Base-by-base conservation (phyloP, 2,888 invertebrate genomes). In the Acrobasis repandana region DNA sequence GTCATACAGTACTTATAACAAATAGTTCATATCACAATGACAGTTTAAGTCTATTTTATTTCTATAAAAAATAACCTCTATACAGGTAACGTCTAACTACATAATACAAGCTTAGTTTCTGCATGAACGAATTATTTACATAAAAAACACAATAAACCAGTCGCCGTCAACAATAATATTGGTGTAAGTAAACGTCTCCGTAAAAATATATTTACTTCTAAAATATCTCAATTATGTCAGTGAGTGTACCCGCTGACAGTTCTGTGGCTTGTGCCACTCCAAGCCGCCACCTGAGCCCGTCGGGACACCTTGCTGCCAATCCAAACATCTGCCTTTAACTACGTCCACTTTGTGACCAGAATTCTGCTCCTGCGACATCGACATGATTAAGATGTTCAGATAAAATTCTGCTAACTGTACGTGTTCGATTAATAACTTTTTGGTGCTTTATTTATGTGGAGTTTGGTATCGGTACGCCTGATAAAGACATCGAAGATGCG, bases 221-320 rank as follows among this genome's bases (percentile, higher is more conserved):
- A 36, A 38, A 38, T 38, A 38, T 38, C 14, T 38, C 38, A 38
- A 20, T 64, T 71, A 52, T 75, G 74, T 65, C 16, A 60, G 15
- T 68, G 75, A 69, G 63, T 67, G 80, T 83, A 80, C 82, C 56
- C 61, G 69, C 62, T 67, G 76, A 74, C 77, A 85, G 83, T 86
- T 84, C 82, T 76, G 80, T 88, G 84, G 90, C 89, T 88, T 89
- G 89, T 85, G 90, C 87, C 85, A 77, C 75, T 77, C 75, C 72
- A 69, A 62, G 65, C 68, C 66, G 71, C 74, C 90, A 89, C 89
- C 90, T 89, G 89, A 89, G 76, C 61, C 63, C 69, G 67, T 70
- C 70, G 67, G 69, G 80, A 86, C 90, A 91, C 90, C 89, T 90
- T 90, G 90, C 85, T 76, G 66, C 63, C 85, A 83, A 86, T 84